Evolutionary conservation across 2,113 vertebrate genomes (phyloP), one percentile per base, ranked within the genome.

Genomic region (Podarcis cretensis): DNA sequence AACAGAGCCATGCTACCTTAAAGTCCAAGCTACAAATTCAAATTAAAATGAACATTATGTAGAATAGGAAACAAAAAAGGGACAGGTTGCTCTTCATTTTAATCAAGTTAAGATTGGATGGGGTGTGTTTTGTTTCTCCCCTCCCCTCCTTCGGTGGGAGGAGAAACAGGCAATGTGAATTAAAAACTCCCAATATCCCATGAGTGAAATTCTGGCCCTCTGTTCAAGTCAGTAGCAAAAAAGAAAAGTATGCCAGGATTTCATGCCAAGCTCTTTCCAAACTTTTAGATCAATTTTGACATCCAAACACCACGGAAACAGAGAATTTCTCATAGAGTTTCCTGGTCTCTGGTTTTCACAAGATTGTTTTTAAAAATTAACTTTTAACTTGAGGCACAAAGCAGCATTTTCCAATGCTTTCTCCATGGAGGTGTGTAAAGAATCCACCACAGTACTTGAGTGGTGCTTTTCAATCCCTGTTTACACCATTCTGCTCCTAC

Each of bases 1-100:
- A 97, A 98, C 93, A 97, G 97, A 98, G 98, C 98, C 98, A 99
- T 99, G 98, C 98, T 98, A 99, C 98, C 98, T 99, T 99, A 98
- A 99, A 99, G 98, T 98, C 98, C 98, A 98, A 98, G 98, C 98
- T 98, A 98, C 96, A 92, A 96, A 96, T 97, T 96, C 95, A 97
- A 98, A 98, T 97, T 94, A 96, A 93, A 94, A 95, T 96, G 96
- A 97, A 97, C 94, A 86, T 90, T 75, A 97, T 96, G 95, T 93
- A 96, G 95, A 93, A 73, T 89, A 95, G 65, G 68, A 84, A 92
- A 91, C 73, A 94, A 90, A 81, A 94, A 96, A 94, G 94, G 95
- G 95, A 95, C 94, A 95, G 90, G 90, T 92, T 95, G 79, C 96
- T 88, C 95, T 97, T 97, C 4, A 54, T 92, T 96, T 96, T 95